Conservation (phyloP, 2,113 vertebrate genomes). For the Corythoichthys haematopterus region DNA sequence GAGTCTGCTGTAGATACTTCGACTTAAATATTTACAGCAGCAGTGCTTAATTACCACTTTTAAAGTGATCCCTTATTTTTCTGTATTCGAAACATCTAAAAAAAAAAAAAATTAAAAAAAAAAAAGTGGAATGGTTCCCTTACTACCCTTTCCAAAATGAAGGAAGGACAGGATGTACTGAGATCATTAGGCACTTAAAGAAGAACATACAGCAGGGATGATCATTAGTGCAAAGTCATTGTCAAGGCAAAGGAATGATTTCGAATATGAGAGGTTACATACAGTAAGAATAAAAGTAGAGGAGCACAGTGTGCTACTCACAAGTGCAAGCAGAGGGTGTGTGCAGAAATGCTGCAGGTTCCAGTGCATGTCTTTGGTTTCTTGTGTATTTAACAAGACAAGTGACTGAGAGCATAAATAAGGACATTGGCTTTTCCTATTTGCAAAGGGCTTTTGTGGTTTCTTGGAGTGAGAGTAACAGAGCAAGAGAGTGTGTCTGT, state of each 20-base stretch:
- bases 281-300: slow-evolving; percentile 11
- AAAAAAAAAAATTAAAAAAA: slow-evolving; percentile 23
- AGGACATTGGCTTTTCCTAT: not conserved
- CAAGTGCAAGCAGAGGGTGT: slow-evolving; percentile 48
- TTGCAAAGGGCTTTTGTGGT: not conserved
- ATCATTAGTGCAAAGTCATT: slow-evolving; percentile 56
- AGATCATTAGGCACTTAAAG: slow-evolving; percentile 58
- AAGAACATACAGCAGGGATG: slow-evolving; percentile 51
- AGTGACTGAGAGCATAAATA: slow-evolving; percentile 8
- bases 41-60: slow-evolving; percentile 45
- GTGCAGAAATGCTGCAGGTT: slow-evolving; percentile 54
- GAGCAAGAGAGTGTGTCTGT: not conserved
- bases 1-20: slow-evolving; percentile 17
- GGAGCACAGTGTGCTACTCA: slow-evolving; percentile 46
- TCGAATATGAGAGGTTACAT: slow-evolving; percentile 15
- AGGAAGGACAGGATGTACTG: slow-evolving; percentile 14
- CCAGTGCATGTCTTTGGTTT: slow-evolving; percentile 72
- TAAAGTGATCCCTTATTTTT: slow-evolving; percentile 65
- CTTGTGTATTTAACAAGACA: slow-evolving; percentile 18
- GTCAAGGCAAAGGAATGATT: slow-evolving; percentile 48
- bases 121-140: slow-evolving; percentile 65
- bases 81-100: slow-evolving; percentile 37
- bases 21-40: slow-evolving; percentile 34
- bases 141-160: slow-evolving; percentile 24
- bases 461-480: not conserved